phyloP scores from a whole-genome alignment of 2,888 invertebrate species.

The Ophraella communa region DNA sequence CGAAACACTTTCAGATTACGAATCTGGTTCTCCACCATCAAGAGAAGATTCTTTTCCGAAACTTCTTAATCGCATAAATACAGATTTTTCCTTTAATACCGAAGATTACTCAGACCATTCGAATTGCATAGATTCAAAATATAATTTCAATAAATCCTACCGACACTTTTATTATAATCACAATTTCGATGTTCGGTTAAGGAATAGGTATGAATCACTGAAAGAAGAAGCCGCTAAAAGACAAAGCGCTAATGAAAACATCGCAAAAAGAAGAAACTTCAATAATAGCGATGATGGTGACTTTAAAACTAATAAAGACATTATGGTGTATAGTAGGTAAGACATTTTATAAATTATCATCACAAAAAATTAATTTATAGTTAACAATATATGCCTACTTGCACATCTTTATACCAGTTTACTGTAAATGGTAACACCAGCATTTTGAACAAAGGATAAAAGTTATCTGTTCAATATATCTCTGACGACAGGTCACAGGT shows the following conservation, averaged over 20 bases:
- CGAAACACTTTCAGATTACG: constrained; percentile 63
- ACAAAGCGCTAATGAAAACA: constrained; percentile 8
- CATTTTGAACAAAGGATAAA: no score
- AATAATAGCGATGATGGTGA: neutral
- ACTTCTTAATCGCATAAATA: constrained; percentile 61
- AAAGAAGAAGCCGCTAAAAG: constrained; percentile 12
- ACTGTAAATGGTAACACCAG: no score
- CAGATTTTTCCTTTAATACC: constrained; percentile 61
- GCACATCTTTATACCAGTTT: no score
- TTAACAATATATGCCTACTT: no score
- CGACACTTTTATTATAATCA: constrained; percentile 58
- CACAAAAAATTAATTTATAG: no score
- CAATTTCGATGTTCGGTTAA: constrained; percentile 34
- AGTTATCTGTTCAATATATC: no score
- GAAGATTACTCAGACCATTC: constrained; percentile 42
- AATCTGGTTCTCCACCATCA: constrained; percentile 66
- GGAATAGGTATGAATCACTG: constrained; percentile 15
- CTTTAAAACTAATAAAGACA: neutral
- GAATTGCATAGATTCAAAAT: constrained; percentile 48
- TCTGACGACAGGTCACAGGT: no score
- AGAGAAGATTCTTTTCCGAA: constrained; percentile 60
- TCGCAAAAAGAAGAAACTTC: neutral
- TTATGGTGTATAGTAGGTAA: neutral
- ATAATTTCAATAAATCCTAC: constrained; percentile 60
- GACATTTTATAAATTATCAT: neutral